phyloP scores from a whole-genome alignment of 2,888 invertebrate species.

The Endotricha flammealis region DNA sequence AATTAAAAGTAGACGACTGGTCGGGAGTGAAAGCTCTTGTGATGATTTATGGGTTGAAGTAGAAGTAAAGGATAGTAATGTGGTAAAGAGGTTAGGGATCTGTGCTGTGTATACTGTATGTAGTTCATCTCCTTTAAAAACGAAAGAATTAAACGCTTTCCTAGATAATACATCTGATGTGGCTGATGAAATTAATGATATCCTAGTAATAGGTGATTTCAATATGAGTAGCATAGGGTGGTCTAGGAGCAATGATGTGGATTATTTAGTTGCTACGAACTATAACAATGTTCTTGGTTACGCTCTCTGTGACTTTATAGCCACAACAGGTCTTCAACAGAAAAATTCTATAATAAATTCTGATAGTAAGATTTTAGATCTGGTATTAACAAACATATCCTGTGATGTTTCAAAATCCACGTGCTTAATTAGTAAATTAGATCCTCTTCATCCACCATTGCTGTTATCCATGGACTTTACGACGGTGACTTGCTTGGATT shows the following conservation, averaged over 20 bases:
- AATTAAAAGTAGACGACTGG: too few species aligned
- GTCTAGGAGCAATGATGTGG: not conserved
- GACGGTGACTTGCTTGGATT: too few species aligned
- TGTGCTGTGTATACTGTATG: not conserved
- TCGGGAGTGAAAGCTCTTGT: too few species aligned
- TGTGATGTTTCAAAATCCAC: not conserved
- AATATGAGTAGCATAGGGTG: conserved; percentile 1
- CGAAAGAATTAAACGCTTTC: not conserved
- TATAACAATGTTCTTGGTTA: conserved; percentile 1
- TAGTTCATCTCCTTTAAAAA: not conserved
- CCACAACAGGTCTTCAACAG: not conserved
- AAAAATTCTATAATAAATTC: conserved; percentile 2
- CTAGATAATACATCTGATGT: not conserved
- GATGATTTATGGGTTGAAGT: too few species aligned
- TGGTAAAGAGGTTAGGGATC: not conserved
- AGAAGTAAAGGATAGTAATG: not conserved
- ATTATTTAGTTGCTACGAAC: too few species aligned
- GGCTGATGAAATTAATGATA: not conserved
- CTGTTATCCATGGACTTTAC: not conserved
- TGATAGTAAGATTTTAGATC: not conserved
- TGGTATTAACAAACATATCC: not conserved
- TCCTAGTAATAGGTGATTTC: conserved; percentile 2
- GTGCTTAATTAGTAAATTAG: not conserved
- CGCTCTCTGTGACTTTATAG: conserved; percentile 7
- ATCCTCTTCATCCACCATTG: not conserved